A percentile compares a stretch with the other conserved stretches of the same genome.
These are phyloP conservation scores for Lepilemur ruficaudatus DNA, from an alignment of 2,797 vertebrate species.

Conservation along the genomic window DNA sequence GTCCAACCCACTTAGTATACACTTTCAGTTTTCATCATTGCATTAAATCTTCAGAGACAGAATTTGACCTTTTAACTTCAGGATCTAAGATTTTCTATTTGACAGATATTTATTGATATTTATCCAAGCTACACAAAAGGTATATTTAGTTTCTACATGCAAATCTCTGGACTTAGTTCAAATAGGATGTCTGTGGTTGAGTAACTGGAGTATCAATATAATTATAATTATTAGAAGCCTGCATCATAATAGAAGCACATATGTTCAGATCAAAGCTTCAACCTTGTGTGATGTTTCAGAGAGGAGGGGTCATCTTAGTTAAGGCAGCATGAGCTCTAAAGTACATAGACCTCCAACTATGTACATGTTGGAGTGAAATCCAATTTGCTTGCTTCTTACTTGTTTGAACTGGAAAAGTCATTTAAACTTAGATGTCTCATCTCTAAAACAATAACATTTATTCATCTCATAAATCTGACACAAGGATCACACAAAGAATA, in stretches of 20 bases:
- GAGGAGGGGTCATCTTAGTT: not conserved
- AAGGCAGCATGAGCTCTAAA: not conserved
- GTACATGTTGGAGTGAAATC: not conserved
- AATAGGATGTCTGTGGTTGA: not conserved
- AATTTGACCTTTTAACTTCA: constrained; percentile 39
- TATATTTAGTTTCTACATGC: not conserved
- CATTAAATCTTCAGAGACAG: constrained; percentile 40
- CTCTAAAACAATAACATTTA: not conserved
- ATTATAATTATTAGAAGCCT: not conserved
- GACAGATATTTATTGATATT: constrained; percentile 1
- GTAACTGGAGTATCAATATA: not conserved
- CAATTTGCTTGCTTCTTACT: not conserved
- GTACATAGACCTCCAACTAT: not conserved
- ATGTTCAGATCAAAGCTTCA: not conserved
- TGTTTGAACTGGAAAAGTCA: not conserved
- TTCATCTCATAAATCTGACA: not conserved
- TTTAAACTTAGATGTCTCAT: not conserved
- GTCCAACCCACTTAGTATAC: constrained; percentile 25
- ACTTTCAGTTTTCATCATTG: not conserved
- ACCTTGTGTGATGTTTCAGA: not conserved
- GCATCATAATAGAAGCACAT: not conserved
- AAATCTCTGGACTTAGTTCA: not conserved
- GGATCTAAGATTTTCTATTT: not conserved
- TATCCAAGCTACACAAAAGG: not conserved
- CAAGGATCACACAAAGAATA: not conserved